Base-by-base conservation (phyloP, 2,888 invertebrate species). In the Chorisops tibialis region DNA sequence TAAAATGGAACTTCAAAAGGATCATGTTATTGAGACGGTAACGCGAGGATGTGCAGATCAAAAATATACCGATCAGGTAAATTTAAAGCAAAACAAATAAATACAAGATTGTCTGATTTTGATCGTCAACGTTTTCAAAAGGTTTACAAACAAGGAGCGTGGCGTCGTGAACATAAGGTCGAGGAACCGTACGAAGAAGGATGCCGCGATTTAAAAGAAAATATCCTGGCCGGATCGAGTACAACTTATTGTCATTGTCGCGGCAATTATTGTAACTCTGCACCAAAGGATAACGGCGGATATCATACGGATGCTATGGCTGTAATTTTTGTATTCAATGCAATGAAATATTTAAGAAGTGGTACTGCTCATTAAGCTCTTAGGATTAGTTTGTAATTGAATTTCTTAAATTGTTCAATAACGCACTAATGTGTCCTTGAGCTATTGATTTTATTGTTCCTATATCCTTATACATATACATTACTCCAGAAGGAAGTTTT, bases 41-140 rank as follows among this genome's bases (percentile, higher is more conserved):
- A 75, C 73, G 39, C 81, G 91, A 52, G 88, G 87, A 68, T 92
- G 92, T 73, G 89, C 91, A 0, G 79, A 83, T 4, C 91, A 92
- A 75, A 87, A 85, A 72, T 80, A 87, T 69, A 83, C 83, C 47
- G 75, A 75, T 61, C 77, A 77, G 70, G 78, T 78, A 66, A 65
- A 62, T 61, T 30, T 30, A 5, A 5, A 30, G 9, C 7, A 30
- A 19, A n/a, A n/a, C 21, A n/a, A 56, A 21, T 1, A 12, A 21
- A 18, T 22, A 49, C 52, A 43, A 52, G 9, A 30, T 24, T 24
- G 9, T 2, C 3, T 30, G 5, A 1, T 47, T 50, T 43, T 49
- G n/a, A n/a, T 18, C 14, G 43, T 50, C 39, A 47, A 16, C 37
- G 7, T 43, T 59, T 43, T 39, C 81, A 81, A 70, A 84, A 85